Evolutionary conservation across 2,797 vertebrate species (phyloP), one percentile per base, ranked within the genome.

Genomic region (Gadopsis marmoratus): DNA sequence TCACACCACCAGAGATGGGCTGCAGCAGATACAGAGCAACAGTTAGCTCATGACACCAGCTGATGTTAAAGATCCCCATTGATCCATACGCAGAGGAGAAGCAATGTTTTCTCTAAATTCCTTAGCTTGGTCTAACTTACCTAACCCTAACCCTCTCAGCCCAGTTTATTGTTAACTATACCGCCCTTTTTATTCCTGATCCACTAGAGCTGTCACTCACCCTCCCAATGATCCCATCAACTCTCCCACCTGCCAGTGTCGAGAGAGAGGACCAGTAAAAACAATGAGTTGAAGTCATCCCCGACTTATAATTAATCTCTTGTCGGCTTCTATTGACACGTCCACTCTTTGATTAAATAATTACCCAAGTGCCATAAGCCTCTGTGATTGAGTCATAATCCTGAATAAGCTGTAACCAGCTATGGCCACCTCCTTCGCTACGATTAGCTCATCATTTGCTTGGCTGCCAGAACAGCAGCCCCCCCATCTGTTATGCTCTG

Each of bases 301-400:
- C 75, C 67, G 84, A 91, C 84, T 94, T 81, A 86, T 91, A 94
- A 94, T 95, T 94, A 95, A 94, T 95, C 93, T 93, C 90, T 82
- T 88, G 86, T 92, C 90, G 74, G 85, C 88, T 93, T 91, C 90
- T 93, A 94, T 93, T 95, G 92, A 94, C 93, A 93, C 79, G 87
- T 93, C 91, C 92, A 89, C 88, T 91, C 82, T 94, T 93, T 95
- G 93, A 95, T 94, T 94, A 93, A 94, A 95, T 95, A 95, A 95
- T 95, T 94, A 94, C 88, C 92, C 92, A 88, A 95, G 91, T 86
- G 74, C 83, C 90, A 88, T 93, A 94, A 95, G 91, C 93, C 85
- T 77, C 78, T 39, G 14, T 91, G 94, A 95, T 94, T 93, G 92
- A 95, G 94, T 94, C 89, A 93, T 95, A 95, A 95, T 94, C 93